Conservation (phyloP, 2,888 invertebrate species). For the Clostera curtula region DNA sequence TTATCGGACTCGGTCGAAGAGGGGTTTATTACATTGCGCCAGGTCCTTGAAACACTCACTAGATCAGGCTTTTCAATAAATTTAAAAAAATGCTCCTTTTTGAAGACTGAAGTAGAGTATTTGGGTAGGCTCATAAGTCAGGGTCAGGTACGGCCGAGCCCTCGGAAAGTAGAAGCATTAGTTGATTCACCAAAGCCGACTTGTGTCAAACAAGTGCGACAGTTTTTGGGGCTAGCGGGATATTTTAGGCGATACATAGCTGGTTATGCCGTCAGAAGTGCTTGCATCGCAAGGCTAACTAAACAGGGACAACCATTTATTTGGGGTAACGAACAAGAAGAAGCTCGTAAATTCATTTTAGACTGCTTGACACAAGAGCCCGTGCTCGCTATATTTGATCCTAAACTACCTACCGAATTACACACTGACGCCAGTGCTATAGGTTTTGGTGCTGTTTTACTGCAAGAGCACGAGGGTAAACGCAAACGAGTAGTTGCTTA, state of each 20-base stretch:
- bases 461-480: slow-evolving; percentile 8
- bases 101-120: slow-evolving; percentile 2
- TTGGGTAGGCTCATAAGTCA: background rate
- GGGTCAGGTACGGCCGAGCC: slow-evolving; percentile 4
- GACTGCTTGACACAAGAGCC: slow-evolving; percentile 9
- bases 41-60: slow-evolving; percentile 1
- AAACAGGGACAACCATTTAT: background rate
- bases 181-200: slow-evolving; percentile 2
- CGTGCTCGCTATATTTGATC: slow-evolving; percentile 13
- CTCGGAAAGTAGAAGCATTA: background rate
- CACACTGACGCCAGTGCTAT: slow-evolving; percentile 13
- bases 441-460: slow-evolving; percentile 12
- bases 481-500: slow-evolving; percentile 11
- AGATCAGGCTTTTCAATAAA: slow-evolving; percentile 3
- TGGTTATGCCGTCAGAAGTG: slow-evolving; percentile 6
- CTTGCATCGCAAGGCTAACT: slow-evolving; percentile 5
- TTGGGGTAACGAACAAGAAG: slow-evolving; percentile 8
- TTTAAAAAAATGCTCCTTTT: slow-evolving; percentile 5
- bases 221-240: slow-evolving; percentile 4
- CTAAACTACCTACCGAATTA: slow-evolving; percentile 8
- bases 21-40: too few relatives aligned
- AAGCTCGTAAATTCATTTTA: slow-evolving; percentile 6
- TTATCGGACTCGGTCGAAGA: too few relatives aligned
- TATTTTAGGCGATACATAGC: slow-evolving; percentile 3
- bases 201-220: slow-evolving; percentile 3